phyloP scores from a whole-genome alignment of 2,888 invertebrate species.

The Euclidia mi region DNA sequence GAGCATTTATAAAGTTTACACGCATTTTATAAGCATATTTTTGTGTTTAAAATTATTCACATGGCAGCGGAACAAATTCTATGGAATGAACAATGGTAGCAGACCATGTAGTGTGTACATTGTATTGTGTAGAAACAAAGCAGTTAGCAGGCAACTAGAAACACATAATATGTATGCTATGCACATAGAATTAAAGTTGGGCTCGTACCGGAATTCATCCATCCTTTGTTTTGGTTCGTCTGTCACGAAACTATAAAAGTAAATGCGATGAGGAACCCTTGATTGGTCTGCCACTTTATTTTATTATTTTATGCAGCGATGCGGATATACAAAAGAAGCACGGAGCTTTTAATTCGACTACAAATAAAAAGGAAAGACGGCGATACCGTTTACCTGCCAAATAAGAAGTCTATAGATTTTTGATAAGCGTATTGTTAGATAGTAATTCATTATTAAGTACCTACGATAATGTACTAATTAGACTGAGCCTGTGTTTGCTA shows the following conservation, averaged over 20 bases:
- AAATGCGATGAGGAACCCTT: conserved; percentile 48
- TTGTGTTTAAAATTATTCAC: conserved; percentile 52
- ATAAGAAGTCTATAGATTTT: too few relatives aligned
- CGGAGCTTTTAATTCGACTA: too few relatives aligned
- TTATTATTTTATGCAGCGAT: conserved; percentile 21
- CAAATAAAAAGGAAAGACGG: too few relatives aligned
- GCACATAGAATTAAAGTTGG: conserved; percentile 72
- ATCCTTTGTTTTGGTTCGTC: conserved; percentile 62
- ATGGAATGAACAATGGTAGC: conserved; percentile 56
- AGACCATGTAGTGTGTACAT: conserved; percentile 57
- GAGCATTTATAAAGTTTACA: conserved; percentile 13
- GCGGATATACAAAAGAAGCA: conserved; percentile 14
- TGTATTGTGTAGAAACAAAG: conserved; percentile 72
- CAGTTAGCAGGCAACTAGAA: conserved; percentile 64
- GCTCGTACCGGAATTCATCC: conserved; percentile 75
- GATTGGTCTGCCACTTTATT: conserved; percentile 18
- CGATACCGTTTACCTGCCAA: too few relatives aligned
- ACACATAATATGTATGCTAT: conserved; percentile 69
- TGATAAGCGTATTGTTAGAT: too few relatives aligned
- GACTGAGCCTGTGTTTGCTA: too few relatives aligned
- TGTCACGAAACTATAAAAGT: conserved; percentile 48
- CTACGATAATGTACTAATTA: too few relatives aligned
- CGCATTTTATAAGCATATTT: conserved; percentile 38
- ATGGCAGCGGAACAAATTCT: conserved; percentile 49
- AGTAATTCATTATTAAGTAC: too few relatives aligned